phyloP scores from a whole-genome alignment of 2,113 vertebrate genomes.

The Psettodes erumei region DNA sequence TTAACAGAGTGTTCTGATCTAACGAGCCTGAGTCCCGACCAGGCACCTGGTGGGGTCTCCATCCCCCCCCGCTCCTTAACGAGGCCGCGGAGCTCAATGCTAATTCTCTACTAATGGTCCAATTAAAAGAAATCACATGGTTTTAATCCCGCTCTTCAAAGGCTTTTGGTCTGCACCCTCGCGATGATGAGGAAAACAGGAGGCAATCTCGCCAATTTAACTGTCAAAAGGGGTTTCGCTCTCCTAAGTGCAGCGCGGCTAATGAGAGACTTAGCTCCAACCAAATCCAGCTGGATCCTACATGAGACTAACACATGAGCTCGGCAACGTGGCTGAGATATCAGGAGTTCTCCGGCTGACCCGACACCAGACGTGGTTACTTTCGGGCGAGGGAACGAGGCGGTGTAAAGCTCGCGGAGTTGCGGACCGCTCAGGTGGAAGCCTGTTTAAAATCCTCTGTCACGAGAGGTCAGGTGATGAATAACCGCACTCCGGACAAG shows the following conservation, averaged over 20 bases:
- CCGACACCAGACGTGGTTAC: slow-evolving; percentile 61
- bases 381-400: slow-evolving; percentile 37
- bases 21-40: slow-evolving; percentile 71
- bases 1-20: slow-evolving; percentile 72
- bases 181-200: slow-evolving; percentile 80
- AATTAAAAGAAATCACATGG: slow-evolving; percentile 87
- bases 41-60: slow-evolving; percentile 73
- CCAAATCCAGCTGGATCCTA: slow-evolving; percentile 82
- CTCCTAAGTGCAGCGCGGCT: slow-evolving; percentile 78
- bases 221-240: slow-evolving; percentile 79
- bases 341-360: slow-evolving; percentile 76
- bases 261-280: slow-evolving; percentile 82
- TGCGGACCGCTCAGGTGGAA: neutral
- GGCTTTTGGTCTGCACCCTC: slow-evolving; percentile 76
- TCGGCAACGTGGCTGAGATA: slow-evolving; percentile 73
- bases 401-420: slow-evolving; percentile 1
- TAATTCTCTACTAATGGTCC: slow-evolving; percentile 86
- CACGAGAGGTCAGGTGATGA: neutral
- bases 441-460: neutral
- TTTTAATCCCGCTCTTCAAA: slow-evolving; percentile 85
- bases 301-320: slow-evolving; percentile 80
- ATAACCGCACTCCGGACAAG: neutral
- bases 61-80: slow-evolving; percentile 77
- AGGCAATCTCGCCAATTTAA: slow-evolving; percentile 81
- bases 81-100: slow-evolving; percentile 81